A percentile compares a stretch with the other conserved stretches of the same genome.
phyloP scores from a whole-genome alignment of 2,797 vertebrate genomes.

The Anas georgica region DNA sequence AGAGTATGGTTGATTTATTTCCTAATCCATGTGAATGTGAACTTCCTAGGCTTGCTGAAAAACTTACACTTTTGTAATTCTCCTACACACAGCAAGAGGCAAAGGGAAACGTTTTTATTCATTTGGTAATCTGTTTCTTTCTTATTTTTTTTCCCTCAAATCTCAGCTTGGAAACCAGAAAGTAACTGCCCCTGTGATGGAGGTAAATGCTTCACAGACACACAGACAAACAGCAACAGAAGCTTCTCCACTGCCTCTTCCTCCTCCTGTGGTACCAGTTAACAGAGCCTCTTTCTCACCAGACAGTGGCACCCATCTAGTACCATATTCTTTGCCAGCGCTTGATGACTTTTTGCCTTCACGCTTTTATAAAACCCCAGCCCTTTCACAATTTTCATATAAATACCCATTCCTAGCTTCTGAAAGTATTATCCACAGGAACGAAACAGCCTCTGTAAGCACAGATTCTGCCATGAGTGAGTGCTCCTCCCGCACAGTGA shows the following conservation, averaged over 20 bases:
- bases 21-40: constrained; percentile 67
- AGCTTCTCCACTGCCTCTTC: constrained; percentile 76
- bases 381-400: constrained; percentile 30
- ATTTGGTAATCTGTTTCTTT: constrained; percentile 78
- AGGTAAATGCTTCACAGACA: constrained; percentile 80
- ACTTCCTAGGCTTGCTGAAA: constrained; percentile 57
- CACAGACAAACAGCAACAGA: constrained; percentile 80
- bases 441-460: constrained; percentile 74
- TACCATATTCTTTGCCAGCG: constrained; percentile 78
- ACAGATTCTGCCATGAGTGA: constrained; percentile 87
- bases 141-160: constrained; percentile 78
- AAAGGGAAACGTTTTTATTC: constrained; percentile 58
- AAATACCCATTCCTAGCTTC: constrained; percentile 66
- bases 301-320: constrained; percentile 79
- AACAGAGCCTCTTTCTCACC: constrained; percentile 76
- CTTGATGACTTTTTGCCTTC: constrained; percentile 72
- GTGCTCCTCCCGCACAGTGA: constrained; percentile 80
- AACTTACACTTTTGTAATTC: constrained; percentile 27
- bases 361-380: constrained; percentile 73
- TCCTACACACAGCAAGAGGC: constrained; percentile 55
- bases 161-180: constrained; percentile 80
- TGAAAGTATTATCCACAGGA: constrained; percentile 25
- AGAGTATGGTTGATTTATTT: constrained; percentile 48
- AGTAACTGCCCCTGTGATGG: constrained; percentile 74
- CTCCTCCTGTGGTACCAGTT: constrained; percentile 71